phyloP scores from a whole-genome alignment of 1,140 invertebrate species.

The Varroa destructor region DNA sequence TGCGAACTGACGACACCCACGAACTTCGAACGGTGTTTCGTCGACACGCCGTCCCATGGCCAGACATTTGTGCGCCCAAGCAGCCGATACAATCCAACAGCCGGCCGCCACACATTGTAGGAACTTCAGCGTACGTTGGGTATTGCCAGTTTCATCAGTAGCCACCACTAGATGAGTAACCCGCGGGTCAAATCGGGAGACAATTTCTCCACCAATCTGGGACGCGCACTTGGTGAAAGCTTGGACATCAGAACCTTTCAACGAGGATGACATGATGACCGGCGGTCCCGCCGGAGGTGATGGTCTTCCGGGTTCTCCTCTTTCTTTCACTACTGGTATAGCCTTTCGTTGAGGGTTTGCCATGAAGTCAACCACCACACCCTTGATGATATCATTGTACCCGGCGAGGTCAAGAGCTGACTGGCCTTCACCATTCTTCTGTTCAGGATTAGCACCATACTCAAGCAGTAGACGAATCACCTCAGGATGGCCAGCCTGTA shows the following conservation, averaged over 20 bases:
- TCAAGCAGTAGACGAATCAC: slow-evolving; percentile 2
- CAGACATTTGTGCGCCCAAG: slow-evolving; percentile 6
- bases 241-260: not conserved
- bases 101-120: slow-evolving; percentile 7
- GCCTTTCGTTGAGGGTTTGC: too few relatives aligned
- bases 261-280: slow-evolving; percentile 5
- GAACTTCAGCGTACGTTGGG: slow-evolving; percentile 21
- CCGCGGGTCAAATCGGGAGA: not conserved
- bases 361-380: not conserved
- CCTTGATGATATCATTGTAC: not conserved
- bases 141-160: not conserved
- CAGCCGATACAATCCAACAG: not conserved
- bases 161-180: slow-evolving; percentile 11
- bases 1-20: slow-evolving; percentile 21
- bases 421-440: not conserved
- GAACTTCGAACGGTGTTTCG: slow-evolving; percentile 11
- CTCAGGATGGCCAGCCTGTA: not conserved
- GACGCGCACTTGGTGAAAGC: not conserved
- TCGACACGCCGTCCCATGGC: not conserved
- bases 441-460: not conserved
- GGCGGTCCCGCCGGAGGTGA: not conserved
- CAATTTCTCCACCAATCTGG: not conserved
- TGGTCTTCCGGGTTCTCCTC: not conserved
- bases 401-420: not conserved
- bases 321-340: not conserved